Evolutionary conservation across 2,888 invertebrate genomes (phyloP), one percentile per base, ranked within the genome.

Genomic region (Erynnis tages): DNA sequence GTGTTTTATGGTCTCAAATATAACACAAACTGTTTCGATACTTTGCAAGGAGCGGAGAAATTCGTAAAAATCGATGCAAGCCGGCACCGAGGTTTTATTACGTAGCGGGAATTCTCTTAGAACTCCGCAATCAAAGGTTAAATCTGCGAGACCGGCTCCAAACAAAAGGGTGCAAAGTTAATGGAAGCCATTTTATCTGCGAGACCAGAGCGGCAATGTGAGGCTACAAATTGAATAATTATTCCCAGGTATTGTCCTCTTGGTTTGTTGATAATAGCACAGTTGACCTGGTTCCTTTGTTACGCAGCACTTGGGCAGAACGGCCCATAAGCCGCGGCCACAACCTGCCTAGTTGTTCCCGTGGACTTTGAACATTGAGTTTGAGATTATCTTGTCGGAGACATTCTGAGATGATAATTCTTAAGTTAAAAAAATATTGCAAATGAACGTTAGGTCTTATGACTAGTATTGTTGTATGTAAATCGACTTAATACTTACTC

Each of bases 211-310:
- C 49, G 59, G 61, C 54, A 52, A 52, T 54, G 61, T 65, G 67
- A 70, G 71, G 79, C 73, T 72, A 83, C 82, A 80, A 84, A 82
- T 82, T 82, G 82, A 79, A 81, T 82, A 81, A 82, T 84, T 84
- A 82, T 76, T 72, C 71, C 63, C 59, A 60, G 64, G 67, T 66
- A 77, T 80, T 79, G 76, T 77, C 68, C 71, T 61, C 57, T 19
- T 46, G 55, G 61, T 61, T 65, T 67, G 73, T 72, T 75, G 74
- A 77, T 79, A 78, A 80, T 78, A 74, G 66, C 57, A 62, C 57
- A 61, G 66, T 62, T 76, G 77, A 76, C 76, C 78, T 69, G 62
- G 49, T 67, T 65, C 73, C 69, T 70, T 79, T 77, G 73, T 73
- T 68, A 55, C 48, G 54, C 44, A 53, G 48, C 62, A 60, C 66